Evolutionary conservation across 2,113 vertebrate species (phyloP).

Genomic region (Barbus barbus): DNA sequence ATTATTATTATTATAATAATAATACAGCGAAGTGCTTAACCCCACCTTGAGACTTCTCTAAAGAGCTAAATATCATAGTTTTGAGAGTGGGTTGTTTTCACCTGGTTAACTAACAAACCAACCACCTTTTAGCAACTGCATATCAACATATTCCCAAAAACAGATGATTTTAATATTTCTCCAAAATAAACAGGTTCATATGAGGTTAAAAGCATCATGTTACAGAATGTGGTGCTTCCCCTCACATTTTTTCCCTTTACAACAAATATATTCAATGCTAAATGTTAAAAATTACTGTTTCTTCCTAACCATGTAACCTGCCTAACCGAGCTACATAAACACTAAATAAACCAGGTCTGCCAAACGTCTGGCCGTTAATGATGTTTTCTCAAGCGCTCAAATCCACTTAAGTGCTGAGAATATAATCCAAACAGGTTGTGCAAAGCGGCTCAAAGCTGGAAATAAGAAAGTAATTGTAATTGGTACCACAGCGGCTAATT

Average conservation of each 20-base stretch:
- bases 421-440: slow-evolving; percentile 11
- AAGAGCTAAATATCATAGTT: neutral
- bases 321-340: neutral
- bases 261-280: neutral
- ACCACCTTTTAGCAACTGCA: neutral
- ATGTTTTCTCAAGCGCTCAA: slow-evolving; percentile 38
- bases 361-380: slow-evolving; percentile 29
- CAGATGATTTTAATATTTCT: neutral
- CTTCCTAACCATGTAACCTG: neutral
- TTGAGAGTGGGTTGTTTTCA: neutral
- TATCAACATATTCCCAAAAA: neutral
- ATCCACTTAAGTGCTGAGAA: neutral
- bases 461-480: neutral
- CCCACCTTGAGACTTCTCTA: neutral
- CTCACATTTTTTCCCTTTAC: neutral
- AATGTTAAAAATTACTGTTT: neutral
- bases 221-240: neutral
- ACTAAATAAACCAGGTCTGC: slow-evolving; percentile 4
- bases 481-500: slow-evolving; percentile 1
- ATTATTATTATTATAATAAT: too few relatives aligned
- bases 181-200: neutral
- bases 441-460: neutral
- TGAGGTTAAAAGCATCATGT: neutral
- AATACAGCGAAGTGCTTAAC: too few relatives aligned
- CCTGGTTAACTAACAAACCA: neutral